These are phyloP conservation scores for Poecilia velifera DNA, from an alignment of 2,797 vertebrate genomes.

Conservation along the genomic window DNA sequence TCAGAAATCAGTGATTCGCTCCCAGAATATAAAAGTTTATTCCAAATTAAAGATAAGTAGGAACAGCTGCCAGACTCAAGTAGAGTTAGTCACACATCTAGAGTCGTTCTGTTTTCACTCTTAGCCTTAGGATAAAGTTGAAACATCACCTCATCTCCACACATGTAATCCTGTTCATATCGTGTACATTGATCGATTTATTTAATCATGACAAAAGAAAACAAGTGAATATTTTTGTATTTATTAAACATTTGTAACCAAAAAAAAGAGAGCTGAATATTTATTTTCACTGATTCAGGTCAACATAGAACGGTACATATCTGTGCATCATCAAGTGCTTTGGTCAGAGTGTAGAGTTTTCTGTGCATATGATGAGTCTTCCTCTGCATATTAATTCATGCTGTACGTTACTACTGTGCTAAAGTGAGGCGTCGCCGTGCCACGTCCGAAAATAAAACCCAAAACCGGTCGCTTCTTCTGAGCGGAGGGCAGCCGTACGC, in stretches of 20 bases:
- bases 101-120: constrained; percentile 33
- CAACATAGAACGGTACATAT: constrained; percentile 17
- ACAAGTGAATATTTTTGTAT: constrained; percentile 78
- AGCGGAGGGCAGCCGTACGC: constrained; percentile 48
- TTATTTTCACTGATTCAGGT: constrained; percentile 58
- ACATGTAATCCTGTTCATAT: constrained; percentile 21
- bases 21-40: neutral
- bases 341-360: constrained; percentile 28
- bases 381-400: constrained; percentile 40
- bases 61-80: constrained; percentile 7
- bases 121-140: constrained; percentile 59
- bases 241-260: constrained; percentile 76
- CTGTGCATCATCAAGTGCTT: constrained; percentile 53
- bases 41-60: neutral
- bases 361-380: constrained; percentile 42
- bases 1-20: neutral
- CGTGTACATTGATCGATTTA: constrained; percentile 18
- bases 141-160: constrained; percentile 10
- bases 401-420: constrained; percentile 24
- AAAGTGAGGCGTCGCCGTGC: constrained; percentile 44
- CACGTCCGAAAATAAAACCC: constrained; percentile 42
- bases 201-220: constrained; percentile 30
- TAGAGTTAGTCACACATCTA: neutral
- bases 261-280: constrained; percentile 42
- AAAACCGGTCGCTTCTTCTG: constrained; percentile 63